phyloP scores from a whole-genome alignment of 2,888 invertebrate species.

The Agrochola circellaris region DNA sequence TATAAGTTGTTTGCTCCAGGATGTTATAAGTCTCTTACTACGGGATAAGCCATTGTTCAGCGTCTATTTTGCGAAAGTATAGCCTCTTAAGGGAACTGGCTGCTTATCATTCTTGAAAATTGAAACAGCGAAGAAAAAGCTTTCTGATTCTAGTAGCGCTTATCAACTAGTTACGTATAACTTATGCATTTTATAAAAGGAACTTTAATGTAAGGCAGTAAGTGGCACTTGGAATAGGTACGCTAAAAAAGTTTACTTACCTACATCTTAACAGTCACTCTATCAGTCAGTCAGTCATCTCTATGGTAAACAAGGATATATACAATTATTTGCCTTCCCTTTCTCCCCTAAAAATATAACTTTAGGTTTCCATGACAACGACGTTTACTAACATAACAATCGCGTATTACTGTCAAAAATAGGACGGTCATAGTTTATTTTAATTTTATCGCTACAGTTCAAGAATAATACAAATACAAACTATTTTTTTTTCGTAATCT shows the following conservation, averaged over 20 bases:
- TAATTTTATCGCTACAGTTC: slow-evolving; percentile 13
- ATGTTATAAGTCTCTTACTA: slow-evolving; percentile 39
- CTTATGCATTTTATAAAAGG: background rate
- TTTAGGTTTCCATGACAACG: slow-evolving; percentile 53
- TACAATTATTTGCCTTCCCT: background rate
- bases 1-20: slow-evolving; percentile 34
- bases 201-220: background rate
- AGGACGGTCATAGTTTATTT: slow-evolving; percentile 40
- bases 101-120: slow-evolving; percentile 13
- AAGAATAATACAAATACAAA: background rate
- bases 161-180: background rate
- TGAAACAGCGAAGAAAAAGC: background rate
- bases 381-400: slow-evolving; percentile 51
- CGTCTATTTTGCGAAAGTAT: slow-evolving; percentile 20
- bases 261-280: background rate
- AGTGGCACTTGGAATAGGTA: no score
- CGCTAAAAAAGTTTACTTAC: background rate
- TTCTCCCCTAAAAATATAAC: slow-evolving; percentile 10
- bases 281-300: no score
- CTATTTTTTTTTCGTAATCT: slow-evolving; percentile 1
- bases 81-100: background rate
- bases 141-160: background rate
- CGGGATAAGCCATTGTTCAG: slow-evolving; percentile 17
- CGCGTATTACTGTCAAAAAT: slow-evolving; percentile 32
- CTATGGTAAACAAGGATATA: slow-evolving; percentile 12